A percentile compares a stretch with the other conserved stretches of the same genome.
These are phyloP conservation scores for Ferdinandea cuprea DNA, from an alignment of 2,888 invertebrate species.

Conservation along the genomic window DNA sequence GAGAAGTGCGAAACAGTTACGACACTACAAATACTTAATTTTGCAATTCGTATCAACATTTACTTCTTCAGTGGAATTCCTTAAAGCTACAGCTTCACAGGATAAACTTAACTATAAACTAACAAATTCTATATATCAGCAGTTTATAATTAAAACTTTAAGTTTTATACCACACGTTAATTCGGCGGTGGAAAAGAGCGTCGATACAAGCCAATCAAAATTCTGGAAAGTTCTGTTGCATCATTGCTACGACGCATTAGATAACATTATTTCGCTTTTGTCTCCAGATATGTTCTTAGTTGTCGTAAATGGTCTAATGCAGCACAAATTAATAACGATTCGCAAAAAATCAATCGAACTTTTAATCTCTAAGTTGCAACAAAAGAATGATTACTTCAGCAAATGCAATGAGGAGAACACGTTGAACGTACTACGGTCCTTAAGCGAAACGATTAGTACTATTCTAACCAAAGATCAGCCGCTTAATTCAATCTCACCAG, in stretches of 20 bases:
- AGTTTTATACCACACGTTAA: slow-evolving; percentile 87
- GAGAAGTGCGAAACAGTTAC: slow-evolving; percentile 89
- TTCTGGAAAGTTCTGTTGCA: slow-evolving; percentile 93
- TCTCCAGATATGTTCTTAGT: slow-evolving; percentile 91
- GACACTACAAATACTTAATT: slow-evolving; percentile 92
- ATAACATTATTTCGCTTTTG: slow-evolving; percentile 91
- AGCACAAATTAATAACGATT: slow-evolving; percentile 88
- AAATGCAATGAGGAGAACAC: slow-evolving; percentile 84
- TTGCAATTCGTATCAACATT: slow-evolving; percentile 89
- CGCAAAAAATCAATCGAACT: slow-evolving; percentile 93
- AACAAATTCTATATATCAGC: slow-evolving; percentile 87
- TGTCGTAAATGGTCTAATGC: slow-evolving; percentile 89
- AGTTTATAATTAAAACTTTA: slow-evolving; percentile 87
- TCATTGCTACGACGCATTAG: slow-evolving; percentile 90
- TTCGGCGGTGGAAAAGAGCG: slow-evolving; percentile 86
- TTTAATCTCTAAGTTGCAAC: slow-evolving; percentile 91
- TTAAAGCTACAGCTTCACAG: slow-evolving; percentile 86
- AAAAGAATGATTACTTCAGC: slow-evolving; percentile 86
- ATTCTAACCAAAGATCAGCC: slow-evolving; percentile 83
- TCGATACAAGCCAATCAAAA: slow-evolving; percentile 85
- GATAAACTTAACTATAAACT: slow-evolving; percentile 82
- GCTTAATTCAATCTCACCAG: slow-evolving; percentile 81
- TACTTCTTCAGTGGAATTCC: slow-evolving; percentile 87
- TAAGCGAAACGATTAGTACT: slow-evolving; percentile 86
- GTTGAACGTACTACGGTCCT: slow-evolving; percentile 85